A percentile compares a stretch with the other conserved stretches of the same genome.
These are phyloP conservation scores for Gisinianus flammeolus DNA, from an alignment of 2,888 invertebrate genomes.

Conservation along the genomic window DNA sequence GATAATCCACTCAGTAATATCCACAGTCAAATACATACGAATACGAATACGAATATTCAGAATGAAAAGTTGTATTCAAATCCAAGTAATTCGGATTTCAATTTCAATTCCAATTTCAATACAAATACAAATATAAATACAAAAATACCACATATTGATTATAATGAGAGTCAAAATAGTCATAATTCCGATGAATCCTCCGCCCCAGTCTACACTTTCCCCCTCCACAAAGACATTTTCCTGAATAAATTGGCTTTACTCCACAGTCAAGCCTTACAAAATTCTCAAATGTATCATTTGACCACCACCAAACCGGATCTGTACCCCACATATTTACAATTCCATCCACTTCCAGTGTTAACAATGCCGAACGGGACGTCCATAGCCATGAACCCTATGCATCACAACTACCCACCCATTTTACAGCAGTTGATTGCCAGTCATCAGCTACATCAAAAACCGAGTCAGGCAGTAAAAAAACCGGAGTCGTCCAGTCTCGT, in stretches of 20 bases:
- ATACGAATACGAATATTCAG: neutral
- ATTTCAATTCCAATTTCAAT: neutral
- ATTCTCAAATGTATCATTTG: neutral
- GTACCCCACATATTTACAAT: slow-evolving; percentile 28
- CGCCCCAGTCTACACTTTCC: neutral
- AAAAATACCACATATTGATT: no score
- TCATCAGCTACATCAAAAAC: neutral
- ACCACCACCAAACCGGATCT: slow-evolving; percentile 27
- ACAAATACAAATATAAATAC: no score
- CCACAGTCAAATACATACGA: neutral
- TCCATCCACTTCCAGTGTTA: slow-evolving; percentile 18
- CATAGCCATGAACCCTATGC: neutral
- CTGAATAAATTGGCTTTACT: slow-evolving; percentile 15
- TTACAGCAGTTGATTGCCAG: neutral
- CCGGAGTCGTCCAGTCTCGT: no score
- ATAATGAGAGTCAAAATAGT: neutral
- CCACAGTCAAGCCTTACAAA: no score
- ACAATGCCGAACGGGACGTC: neutral
- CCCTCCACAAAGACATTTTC: neutral
- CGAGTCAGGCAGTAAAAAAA: neutral
- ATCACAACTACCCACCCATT: neutral
- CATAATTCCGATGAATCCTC: neutral
- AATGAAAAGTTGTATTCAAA: neutral
- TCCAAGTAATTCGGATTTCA: neutral
- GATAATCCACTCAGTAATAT: neutral